Conservation (phyloP, 2,888 invertebrate genomes). For the Trissolcus japonicus region DNA sequence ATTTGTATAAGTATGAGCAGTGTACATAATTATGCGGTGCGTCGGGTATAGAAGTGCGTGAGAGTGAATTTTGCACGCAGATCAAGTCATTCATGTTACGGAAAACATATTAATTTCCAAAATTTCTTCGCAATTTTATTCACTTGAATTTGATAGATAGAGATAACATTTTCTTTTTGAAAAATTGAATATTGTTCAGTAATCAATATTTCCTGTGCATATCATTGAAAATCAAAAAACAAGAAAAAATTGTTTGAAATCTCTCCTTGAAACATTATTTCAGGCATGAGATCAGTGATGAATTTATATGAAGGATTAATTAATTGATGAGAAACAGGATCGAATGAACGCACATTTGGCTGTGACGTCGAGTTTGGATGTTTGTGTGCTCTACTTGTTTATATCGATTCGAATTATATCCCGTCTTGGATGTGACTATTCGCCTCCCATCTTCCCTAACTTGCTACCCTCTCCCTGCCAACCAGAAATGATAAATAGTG, state of each 20-base stretch:
- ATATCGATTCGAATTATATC: slow-evolving; percentile 57
- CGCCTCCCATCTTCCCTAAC: not conserved
- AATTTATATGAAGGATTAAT: too few species aligned
- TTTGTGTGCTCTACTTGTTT: slow-evolving; percentile 56
- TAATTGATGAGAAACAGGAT: slow-evolving; percentile 30
- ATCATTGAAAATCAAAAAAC: slow-evolving; percentile 13
- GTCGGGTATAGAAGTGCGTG: slow-evolving; percentile 31
- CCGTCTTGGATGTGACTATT: slow-evolving; percentile 65
- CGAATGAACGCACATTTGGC: slow-evolving; percentile 60
- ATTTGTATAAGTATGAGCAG: slow-evolving; percentile 66
- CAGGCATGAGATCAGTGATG: too few species aligned
- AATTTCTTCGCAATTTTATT: not conserved
- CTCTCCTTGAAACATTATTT: not conserved
- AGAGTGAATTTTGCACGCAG: slow-evolving; percentile 31
- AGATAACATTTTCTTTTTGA: not conserved
- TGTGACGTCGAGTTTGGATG: slow-evolving; percentile 54
- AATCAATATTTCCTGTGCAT: slow-evolving; percentile 3
- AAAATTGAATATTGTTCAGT: too few species aligned
- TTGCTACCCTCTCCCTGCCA: not conserved
- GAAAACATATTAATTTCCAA: slow-evolving; percentile 17
- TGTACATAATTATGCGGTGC: slow-evolving; percentile 66
- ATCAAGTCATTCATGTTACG: not conserved
- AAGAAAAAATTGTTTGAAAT: not conserved
- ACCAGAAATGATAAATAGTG: slow-evolving; percentile 62
- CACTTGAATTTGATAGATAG: not conserved